phyloP scores from a whole-genome alignment of 37 sponge, comb jelly and placozoan genomes.

The Halichondria panicea region DNA sequence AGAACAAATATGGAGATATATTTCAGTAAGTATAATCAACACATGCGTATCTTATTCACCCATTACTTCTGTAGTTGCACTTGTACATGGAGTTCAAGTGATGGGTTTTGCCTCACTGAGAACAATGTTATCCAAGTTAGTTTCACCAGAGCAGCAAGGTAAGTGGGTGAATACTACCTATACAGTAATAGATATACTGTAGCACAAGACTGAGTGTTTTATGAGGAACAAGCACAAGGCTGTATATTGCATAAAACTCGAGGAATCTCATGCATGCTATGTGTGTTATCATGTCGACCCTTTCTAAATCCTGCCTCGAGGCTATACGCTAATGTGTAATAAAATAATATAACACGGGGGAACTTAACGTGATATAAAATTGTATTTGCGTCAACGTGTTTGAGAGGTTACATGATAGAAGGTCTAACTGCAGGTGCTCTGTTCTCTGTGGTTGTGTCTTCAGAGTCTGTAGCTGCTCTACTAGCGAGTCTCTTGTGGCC shows the following conservation, averaged over 20 bases:
- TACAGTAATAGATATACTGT: no score
- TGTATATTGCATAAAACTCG: no score
- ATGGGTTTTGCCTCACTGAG: slow-evolving; percentile 20
- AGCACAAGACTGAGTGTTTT: no score
- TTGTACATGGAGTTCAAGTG: slow-evolving; percentile 7
- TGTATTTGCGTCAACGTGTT: no score
- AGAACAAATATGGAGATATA: background rate
- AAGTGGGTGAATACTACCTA: background rate
- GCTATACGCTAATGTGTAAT: no score
- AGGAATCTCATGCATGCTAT: no score
- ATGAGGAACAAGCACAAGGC: no score
- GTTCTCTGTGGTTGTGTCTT: slow-evolving; percentile 19
- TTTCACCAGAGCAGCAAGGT: slow-evolving; percentile 48
- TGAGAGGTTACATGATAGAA: no score
- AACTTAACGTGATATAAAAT: no score
- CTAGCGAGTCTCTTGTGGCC: slow-evolving; percentile 11
- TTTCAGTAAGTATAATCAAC: slow-evolving; percentile 1
- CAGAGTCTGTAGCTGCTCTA: slow-evolving; percentile 1
- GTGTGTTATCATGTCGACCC: no score
- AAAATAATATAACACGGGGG: no score
- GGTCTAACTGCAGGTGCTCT: slow-evolving; percentile 20
- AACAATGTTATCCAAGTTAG: slow-evolving; percentile 39
- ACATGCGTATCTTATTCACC: background rate
- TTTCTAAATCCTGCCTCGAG: no score
- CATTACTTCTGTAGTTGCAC: slow-evolving; percentile 9